Evolutionary conservation across 2,888 invertebrate genomes (phyloP).

Genomic region (Falcaria lacertinaria): DNA sequence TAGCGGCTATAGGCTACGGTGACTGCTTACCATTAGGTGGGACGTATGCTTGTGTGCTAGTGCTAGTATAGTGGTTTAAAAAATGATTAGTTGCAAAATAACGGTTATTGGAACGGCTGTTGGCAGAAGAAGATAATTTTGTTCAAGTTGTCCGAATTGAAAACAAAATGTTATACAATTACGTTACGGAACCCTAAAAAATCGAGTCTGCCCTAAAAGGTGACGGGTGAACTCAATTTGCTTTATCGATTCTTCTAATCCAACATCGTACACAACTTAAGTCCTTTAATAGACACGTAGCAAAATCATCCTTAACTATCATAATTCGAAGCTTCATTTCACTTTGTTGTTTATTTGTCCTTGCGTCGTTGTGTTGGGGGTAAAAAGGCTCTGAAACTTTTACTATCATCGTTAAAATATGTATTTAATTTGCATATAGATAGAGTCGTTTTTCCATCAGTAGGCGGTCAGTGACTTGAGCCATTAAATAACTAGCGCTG

Average conservation of each 20-base stretch:
- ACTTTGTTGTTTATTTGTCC: constrained; percentile 11
- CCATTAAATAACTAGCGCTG: constrained; percentile 22
- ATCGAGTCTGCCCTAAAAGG: constrained; percentile 31
- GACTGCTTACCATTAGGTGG: too few relatives aligned
- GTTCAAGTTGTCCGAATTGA: too few relatives aligned
- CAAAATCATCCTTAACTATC: constrained; percentile 19
- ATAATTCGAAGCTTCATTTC: constrained; percentile 22
- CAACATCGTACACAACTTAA: constrained; percentile 17
- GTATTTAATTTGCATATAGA: constrained; percentile 16
- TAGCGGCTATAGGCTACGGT: too few relatives aligned
- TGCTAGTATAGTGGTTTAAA: too few relatives aligned
- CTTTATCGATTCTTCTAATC: constrained; percentile 47
- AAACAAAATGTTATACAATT: constrained; percentile 8
- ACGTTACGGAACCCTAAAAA: constrained; percentile 28
- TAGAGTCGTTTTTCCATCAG: constrained; percentile 32
- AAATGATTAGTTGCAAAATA: too few relatives aligned
- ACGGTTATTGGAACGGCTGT: too few relatives aligned
- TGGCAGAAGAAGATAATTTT: too few relatives aligned
- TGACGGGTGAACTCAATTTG: constrained; percentile 51
- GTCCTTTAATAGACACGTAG: constrained; percentile 8
- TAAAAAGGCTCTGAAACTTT: constrained; percentile 12
- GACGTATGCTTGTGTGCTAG: too few relatives aligned
- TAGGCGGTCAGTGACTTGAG: constrained; percentile 15
- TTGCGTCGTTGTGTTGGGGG: constrained; percentile 15
- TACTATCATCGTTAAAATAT: constrained; percentile 16